A percentile compares a stretch with the other conserved stretches of the same genome.
Conservation (phyloP, 2,888 invertebrate genomes). For the Leptodirus hochenwartii region DNA sequence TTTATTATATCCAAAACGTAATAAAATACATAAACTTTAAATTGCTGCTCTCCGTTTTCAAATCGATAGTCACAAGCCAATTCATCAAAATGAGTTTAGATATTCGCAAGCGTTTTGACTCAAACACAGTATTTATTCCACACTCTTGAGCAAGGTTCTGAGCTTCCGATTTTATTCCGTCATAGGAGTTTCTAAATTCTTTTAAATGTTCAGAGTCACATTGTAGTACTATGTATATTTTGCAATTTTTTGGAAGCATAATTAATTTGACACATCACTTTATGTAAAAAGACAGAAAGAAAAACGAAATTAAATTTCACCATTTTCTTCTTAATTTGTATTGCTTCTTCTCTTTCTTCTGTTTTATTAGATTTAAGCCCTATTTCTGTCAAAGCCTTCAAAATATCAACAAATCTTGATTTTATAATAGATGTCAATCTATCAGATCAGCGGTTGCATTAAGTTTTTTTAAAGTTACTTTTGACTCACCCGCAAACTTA, state of each 20-base stretch:
- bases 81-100: constrained; percentile 5
- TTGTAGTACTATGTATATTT: constrained; percentile 3
- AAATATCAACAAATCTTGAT: constrained; percentile 4
- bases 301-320: constrained; percentile 5
- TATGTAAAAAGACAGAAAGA: constrained; percentile 6
- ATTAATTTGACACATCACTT: constrained; percentile 4
- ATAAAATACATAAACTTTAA: constrained; percentile 8
- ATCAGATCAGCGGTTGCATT: constrained; percentile 5
- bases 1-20: constrained; percentile 8
- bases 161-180: no score
- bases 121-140: constrained; percentile 3
- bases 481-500: constrained; percentile 5
- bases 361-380: constrained; percentile 5
- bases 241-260: constrained; percentile 4
- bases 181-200: no score
- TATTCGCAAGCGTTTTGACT: constrained; percentile 5
- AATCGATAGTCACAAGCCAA: constrained; percentile 3
- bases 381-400: constrained; percentile 5
- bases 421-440: constrained; percentile 1
- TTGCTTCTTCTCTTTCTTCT: constrained; percentile 4
- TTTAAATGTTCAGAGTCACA: constrained; percentile 5
- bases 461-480: constrained; percentile 1
- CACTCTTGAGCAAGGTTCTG: constrained; percentile 3
- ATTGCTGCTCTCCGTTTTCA: constrained; percentile 3
- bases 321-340: constrained; percentile 5